Evolutionary conservation across 2,113 vertebrate genomes (phyloP), one percentile per base, ranked within the genome.

Genomic region (Macquaria ambigua): DNA sequence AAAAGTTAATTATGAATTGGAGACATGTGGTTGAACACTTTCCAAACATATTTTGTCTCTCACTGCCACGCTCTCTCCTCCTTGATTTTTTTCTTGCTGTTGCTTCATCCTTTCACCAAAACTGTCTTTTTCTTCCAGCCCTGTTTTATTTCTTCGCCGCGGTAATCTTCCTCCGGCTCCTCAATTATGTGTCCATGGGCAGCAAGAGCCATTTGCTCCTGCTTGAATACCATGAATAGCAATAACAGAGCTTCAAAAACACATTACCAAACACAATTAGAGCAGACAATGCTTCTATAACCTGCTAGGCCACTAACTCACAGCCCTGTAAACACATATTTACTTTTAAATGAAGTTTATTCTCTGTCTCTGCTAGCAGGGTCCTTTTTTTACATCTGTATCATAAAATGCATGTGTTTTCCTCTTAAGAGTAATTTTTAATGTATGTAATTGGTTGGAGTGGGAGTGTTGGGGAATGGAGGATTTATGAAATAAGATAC

Each of bases 1-100:
- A 90, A 93, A 95, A 90, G 91, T 95, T 94, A 93, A 95, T 95
- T 95, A 95, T 94, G 93, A 93, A 94, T 94, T 88, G 86, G 83
- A 94, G 93, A 93, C 85, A 79, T 90, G 83, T 81, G 79, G 80
- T 87, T 90, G 91, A 94, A 94, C 88, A 89, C 84, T 93, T 85
- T 93, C 92, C 87, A 84, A 87, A 90, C 90, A 72, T 88, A 83
- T 92, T 92, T 83, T 72, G 66, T 79, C 63, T 64, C 69, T 85
- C 25, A 11, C 48, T 76, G 72, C 78, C 31, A 76, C 15, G 23
- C 76, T 55, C 58, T 77, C 59, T 76, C 87, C 55, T 77, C 53
- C 50, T 23, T 64, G 31, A 69, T 83, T 77, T 83, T 77, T 83
- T 72, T 80, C 85, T 90, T 69, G 84, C 89, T 74, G 62, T 85